phyloP scores from a whole-genome alignment of 2,113 vertebrate genomes.

The Monopterus albus region DNA sequence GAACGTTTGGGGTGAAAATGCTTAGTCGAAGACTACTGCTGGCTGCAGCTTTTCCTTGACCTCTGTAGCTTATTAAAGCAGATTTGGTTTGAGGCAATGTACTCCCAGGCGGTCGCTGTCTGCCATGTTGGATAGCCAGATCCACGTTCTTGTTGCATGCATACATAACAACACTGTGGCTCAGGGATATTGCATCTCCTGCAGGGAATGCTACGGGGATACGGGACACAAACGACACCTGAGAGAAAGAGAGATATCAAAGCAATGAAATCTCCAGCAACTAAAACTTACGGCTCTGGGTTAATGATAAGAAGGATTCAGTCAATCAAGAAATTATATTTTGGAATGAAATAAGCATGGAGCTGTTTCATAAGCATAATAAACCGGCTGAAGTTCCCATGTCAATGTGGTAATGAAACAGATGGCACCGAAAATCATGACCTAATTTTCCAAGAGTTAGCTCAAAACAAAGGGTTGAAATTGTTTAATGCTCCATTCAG shows the following conservation, averaged over 20 bases:
- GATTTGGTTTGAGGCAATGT: slow-evolving; percentile 87
- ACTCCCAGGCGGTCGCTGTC: slow-evolving; percentile 85
- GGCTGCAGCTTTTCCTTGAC: slow-evolving; percentile 65
- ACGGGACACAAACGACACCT: slow-evolving; percentile 98
- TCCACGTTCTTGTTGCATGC: slow-evolving; percentile 98
- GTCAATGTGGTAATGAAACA: neutral
- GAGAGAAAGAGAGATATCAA: slow-evolving; percentile 34
- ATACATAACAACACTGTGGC: slow-evolving; percentile 97
- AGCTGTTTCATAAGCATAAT: neutral
- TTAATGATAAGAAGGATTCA: neutral
- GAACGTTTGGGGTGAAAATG: slow-evolving; percentile 97
- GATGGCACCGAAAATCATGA: slow-evolving; percentile 1
- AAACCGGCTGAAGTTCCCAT: neutral
- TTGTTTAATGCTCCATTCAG: neutral
- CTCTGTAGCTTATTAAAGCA: slow-evolving; percentile 85
- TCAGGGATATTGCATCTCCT: slow-evolving; percentile 95
- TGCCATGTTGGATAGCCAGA: slow-evolving; percentile 94
- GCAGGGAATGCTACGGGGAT: slow-evolving; percentile 97
- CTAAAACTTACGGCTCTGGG: neutral
- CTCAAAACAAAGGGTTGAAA: neutral
- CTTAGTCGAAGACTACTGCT: slow-evolving; percentile 90
- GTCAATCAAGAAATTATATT: neutral
- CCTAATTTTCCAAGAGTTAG: neutral
- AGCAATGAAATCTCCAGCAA: neutral
- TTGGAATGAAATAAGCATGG: neutral